These are phyloP conservation scores for Leptarthrus brevirostris DNA, from an alignment of 2,888 invertebrate genomes.

Conservation along the genomic window DNA sequence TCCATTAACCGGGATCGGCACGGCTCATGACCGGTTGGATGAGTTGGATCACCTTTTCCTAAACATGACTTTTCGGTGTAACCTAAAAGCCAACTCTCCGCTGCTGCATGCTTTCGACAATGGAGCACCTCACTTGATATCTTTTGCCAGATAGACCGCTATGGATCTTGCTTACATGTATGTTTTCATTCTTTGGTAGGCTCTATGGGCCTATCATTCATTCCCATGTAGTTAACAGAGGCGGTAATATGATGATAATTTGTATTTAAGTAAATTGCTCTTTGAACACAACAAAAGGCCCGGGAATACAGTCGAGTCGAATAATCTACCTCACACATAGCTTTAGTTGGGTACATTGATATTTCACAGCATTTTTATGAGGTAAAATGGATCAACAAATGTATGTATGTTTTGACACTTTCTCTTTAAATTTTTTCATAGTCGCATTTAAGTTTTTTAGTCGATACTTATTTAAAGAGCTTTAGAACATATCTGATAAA, in stretches of 20 bases:
- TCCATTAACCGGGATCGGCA: conserved; percentile 38
- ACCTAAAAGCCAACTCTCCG: conserved; percentile 23
- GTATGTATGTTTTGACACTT: too few relatives aligned
- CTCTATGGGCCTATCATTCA: conserved; percentile 42
- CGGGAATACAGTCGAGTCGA: background rate
- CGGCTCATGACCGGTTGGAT: conserved; percentile 37
- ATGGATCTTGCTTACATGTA: background rate
- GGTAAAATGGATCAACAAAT: too few relatives aligned
- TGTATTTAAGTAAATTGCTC: conserved; percentile 36
- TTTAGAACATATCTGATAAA: too few relatives aligned
- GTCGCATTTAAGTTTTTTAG: too few relatives aligned
- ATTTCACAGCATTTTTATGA: background rate
- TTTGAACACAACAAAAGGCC: conserved; percentile 21
- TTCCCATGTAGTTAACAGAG: conserved; percentile 10
- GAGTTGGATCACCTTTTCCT: conserved; percentile 46
- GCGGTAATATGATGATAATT: conserved; percentile 42
- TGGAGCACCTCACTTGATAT: conserved; percentile 4
- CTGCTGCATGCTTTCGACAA: conserved; percentile 11
- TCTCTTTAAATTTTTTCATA: too few relatives aligned
- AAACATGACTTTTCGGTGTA: conserved; percentile 47
- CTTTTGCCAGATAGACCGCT: conserved; percentile 30
- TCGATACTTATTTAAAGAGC: too few relatives aligned
- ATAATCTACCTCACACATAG: conserved; percentile 19
- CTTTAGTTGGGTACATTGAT: background rate
- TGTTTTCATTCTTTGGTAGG: conserved; percentile 6